These are phyloP conservation scores for Xyrichtys novacula DNA, from an alignment of 2,797 vertebrate genomes.

Conservation along the genomic window DNA sequence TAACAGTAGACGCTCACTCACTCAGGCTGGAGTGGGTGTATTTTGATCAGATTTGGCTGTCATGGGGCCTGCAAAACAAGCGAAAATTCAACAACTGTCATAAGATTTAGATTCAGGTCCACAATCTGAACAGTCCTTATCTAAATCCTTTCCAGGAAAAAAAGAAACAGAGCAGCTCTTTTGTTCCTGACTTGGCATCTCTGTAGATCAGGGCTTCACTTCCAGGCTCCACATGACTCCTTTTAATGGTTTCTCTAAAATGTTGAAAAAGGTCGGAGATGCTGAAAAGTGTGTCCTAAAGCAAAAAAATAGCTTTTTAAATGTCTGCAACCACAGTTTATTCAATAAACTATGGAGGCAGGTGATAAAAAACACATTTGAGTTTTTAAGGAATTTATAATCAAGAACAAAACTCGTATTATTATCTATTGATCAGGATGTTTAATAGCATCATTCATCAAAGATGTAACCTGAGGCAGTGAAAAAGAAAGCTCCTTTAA, in stretches of 20 bases:
- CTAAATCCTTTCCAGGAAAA: neutral
- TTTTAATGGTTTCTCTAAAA: too few species aligned
- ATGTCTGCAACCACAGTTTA: too few species aligned
- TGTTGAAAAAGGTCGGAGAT: too few species aligned
- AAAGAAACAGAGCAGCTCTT: neutral
- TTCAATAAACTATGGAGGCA: too few species aligned
- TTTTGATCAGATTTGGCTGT: too few species aligned
- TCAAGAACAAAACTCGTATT: too few species aligned
- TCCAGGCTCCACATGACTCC: too few species aligned
- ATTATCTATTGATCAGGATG: too few species aligned
- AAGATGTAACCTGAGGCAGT: neutral
- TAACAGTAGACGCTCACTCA: neutral
- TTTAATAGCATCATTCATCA: neutral
- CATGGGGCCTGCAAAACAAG: neutral
- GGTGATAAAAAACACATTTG: too few species aligned
- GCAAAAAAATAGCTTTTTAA: too few species aligned
- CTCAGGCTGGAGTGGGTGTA: neutral
- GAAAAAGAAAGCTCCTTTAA: neutral
- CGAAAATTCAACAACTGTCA: neutral
- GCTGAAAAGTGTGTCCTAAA: too few species aligned
- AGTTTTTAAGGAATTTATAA: too few species aligned
- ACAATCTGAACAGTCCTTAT: neutral
- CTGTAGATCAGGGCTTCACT: neutral
- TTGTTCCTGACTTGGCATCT: neutral
- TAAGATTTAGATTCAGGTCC: neutral